phyloP scores from a whole-genome alignment of 2,888 invertebrate species.

The Phyllotreta cruciferae region DNA sequence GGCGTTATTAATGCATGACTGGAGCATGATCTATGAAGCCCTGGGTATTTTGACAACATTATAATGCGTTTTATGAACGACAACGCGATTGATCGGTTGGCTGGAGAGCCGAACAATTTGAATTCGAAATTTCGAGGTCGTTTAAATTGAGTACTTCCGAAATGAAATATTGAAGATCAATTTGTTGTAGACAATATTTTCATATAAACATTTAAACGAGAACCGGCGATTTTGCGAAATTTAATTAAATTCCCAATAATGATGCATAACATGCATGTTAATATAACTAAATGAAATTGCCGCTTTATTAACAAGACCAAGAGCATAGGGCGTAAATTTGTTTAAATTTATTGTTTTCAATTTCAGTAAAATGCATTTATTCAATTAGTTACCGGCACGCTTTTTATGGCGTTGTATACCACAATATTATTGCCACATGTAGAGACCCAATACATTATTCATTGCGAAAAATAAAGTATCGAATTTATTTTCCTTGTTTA shows the following conservation, averaged over 20 bases:
- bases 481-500: too few relatives aligned
- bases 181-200: not conserved
- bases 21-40: slow-evolving; percentile 22
- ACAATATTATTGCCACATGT: too few relatives aligned
- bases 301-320: not conserved
- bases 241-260: too few relatives aligned
- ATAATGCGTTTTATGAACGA: slow-evolving; percentile 27
- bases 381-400: too few relatives aligned
- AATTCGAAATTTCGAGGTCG: not conserved
- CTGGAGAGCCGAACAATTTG: not conserved
- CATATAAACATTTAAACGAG: not conserved
- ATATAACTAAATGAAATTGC: not conserved
- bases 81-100: slow-evolving; percentile 19
- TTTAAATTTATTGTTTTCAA: too few relatives aligned
- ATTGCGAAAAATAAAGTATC: too few relatives aligned
- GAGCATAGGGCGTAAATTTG: not conserved
- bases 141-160: not conserved
- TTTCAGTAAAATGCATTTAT: too few relatives aligned
- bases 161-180: slow-evolving; percentile 10
- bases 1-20: slow-evolving; percentile 1
- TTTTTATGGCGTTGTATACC: too few relatives aligned
- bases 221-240: too few relatives aligned
- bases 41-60: slow-evolving; percentile 17
- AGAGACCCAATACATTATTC: too few relatives aligned
- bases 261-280: not conserved